Percentiles rank a stretch among this genome's conserved stretches.
These are phyloP conservation scores for Gopherus flavomarginatus DNA, from an alignment of 2,113 vertebrate species.

Conservation along the genomic window DNA sequence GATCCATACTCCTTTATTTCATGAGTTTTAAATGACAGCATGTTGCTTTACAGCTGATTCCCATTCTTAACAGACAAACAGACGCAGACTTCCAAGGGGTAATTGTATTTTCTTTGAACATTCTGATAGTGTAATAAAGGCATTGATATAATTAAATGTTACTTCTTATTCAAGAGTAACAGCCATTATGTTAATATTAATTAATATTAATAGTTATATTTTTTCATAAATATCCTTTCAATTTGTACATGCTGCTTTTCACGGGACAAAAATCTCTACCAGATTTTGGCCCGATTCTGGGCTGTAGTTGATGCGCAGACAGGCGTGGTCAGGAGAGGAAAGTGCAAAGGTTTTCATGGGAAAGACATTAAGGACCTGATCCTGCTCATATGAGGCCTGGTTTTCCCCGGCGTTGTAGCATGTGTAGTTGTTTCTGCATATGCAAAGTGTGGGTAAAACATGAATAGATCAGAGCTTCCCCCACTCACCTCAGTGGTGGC, in stretches of 20 bases:
- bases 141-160: neutral
- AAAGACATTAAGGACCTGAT: neutral
- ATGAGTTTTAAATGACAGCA: neutral
- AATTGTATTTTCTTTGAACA: neutral
- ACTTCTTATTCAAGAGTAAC: neutral
- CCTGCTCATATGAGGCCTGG: neutral
- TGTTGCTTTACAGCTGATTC: neutral
- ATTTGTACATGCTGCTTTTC: neutral
- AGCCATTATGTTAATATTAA: neutral
- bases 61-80: neutral
- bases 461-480: neutral
- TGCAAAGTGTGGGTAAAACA: neutral
- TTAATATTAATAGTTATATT: neutral
- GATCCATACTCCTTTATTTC: rapidly evolving
- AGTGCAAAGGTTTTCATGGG: neutral
- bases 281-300: neutral
- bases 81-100: neutral
- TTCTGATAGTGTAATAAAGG: neutral
- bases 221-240: neutral
- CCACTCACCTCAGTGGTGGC: neutral
- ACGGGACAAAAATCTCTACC: neutral
- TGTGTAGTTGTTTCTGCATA: neutral
- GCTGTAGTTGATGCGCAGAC: neutral
- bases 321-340: neutral
- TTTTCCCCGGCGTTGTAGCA: neutral